Evolutionary conservation across 2,797 vertebrate species (phyloP).

Genomic region (Phalloptychus januarius): DNA sequence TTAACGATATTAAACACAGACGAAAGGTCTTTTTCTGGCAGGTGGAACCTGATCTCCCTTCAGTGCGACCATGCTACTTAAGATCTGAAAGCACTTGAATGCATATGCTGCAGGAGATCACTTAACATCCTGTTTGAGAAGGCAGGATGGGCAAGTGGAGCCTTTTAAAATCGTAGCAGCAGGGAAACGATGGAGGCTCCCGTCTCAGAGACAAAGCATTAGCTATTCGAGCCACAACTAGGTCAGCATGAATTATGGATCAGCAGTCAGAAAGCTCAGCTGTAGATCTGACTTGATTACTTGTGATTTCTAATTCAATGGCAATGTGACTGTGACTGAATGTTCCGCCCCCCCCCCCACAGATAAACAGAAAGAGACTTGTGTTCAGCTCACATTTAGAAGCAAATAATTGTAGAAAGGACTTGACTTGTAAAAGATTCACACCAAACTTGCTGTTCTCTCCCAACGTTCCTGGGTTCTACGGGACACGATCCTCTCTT

Average conservation of each 20-base stretch:
- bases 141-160: conserved; percentile 14
- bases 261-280: conserved; percentile 31
- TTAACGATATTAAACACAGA: not conserved
- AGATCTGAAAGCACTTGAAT: conserved; percentile 22
- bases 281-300: conserved; percentile 31
- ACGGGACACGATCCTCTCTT: not conserved
- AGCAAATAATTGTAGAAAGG: not conserved
- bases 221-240: conserved; percentile 38
- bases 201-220: conserved; percentile 26
- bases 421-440: not conserved
- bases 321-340: conserved; percentile 6
- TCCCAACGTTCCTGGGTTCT: not conserved
- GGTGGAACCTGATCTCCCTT: conserved; percentile 8
- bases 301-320: conserved; percentile 31
- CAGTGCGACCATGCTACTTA: conserved; percentile 16
- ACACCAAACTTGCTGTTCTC: not conserved
- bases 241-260: conserved; percentile 64
- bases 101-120: conserved; percentile 2
- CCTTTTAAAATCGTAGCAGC: conserved; percentile 16
- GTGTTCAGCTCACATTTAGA: not conserved
- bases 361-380: not conserved
- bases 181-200: conserved; percentile 7
- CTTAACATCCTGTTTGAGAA: conserved; percentile 5
- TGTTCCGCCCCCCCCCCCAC: not conserved
- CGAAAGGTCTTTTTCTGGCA: not conserved